These are phyloP conservation scores for Perca schrenkii DNA, from an alignment of 2,113 vertebrate genomes.

Conservation along the genomic window DNA sequence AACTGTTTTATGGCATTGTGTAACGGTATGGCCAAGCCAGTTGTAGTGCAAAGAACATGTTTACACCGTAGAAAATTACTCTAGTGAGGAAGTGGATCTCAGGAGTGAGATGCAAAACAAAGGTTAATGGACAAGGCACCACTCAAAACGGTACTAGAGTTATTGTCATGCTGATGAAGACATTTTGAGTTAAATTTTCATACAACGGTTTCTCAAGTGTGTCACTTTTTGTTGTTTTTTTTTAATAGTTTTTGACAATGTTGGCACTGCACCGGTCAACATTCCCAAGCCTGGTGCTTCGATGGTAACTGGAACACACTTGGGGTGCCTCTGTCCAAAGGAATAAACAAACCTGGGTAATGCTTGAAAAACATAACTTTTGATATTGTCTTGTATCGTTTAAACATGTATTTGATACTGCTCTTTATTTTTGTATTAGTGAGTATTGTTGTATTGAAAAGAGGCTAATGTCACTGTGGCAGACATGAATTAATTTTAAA, in stretches of 20 bases:
- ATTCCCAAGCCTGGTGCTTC: slow-evolving; percentile 53
- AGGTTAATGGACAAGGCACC: slow-evolving; percentile 42
- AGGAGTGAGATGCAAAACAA: slow-evolving; percentile 46
- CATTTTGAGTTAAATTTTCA: slow-evolving; percentile 28
- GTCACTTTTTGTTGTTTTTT: neutral
- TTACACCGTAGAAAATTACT: slow-evolving; percentile 45
- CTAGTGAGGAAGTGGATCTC: slow-evolving; percentile 47
- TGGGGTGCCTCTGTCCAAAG: slow-evolving; percentile 82
- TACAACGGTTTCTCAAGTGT: slow-evolving; percentile 54
- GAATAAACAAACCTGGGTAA: slow-evolving; percentile 87
- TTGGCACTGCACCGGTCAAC: slow-evolving; percentile 56
- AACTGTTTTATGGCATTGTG: slow-evolving; percentile 71
- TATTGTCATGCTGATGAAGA: slow-evolving; percentile 48
- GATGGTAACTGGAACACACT: slow-evolving; percentile 70
- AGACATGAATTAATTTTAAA: slow-evolving; percentile 19
- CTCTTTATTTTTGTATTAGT: slow-evolving; percentile 68
- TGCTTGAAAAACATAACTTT: slow-evolving; percentile 85
- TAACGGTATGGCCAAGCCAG: slow-evolving; percentile 56
- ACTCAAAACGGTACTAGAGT: slow-evolving; percentile 65
- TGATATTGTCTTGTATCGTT: slow-evolving; percentile 74
- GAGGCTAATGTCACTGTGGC: slow-evolving; percentile 60
- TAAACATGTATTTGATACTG: slow-evolving; percentile 75
- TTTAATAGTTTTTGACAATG: slow-evolving; percentile 15
- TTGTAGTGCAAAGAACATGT: slow-evolving; percentile 29
- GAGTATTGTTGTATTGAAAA: slow-evolving; percentile 43